Evolutionary conservation across 2,888 invertebrate species (phyloP).

Genomic region (Sceliomorpha sp.): DNA sequence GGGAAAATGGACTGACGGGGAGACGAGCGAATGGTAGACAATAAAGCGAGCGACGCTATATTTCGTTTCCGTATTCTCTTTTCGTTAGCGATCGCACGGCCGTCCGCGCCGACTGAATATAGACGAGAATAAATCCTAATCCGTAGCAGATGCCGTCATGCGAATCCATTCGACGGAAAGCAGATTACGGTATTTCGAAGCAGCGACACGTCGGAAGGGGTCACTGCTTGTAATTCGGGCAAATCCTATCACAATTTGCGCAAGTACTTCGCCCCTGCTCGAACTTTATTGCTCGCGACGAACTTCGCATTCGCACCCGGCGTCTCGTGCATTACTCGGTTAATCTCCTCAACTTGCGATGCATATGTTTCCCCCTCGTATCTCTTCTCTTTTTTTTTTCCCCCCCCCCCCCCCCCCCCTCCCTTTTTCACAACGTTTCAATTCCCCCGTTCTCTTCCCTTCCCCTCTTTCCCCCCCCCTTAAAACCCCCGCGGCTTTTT

Average conservation of each 20-base stretch:
- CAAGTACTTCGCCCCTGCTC: background rate
- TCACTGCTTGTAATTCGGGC: conserved; percentile 32
- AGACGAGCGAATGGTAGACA: conserved; percentile 11
- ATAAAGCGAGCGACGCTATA: conserved; percentile 17
- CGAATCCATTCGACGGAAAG: conserved; percentile 35
- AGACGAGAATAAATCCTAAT: conserved; percentile 35
- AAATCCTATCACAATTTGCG: conserved; percentile 26
- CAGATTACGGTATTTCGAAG: conserved; percentile 38
- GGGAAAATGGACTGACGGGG: background rate
- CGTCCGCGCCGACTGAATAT: conserved; percentile 20
- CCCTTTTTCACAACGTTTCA: too few species aligned
- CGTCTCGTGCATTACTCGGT: background rate
- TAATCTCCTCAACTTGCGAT: background rate
- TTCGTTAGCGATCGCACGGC: conserved; percentile 30
- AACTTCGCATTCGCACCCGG: background rate
- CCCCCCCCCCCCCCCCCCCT: too few species aligned
- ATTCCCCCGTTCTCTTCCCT: too few species aligned
- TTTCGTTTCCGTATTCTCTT: conserved; percentile 37
- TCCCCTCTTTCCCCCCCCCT: too few species aligned
- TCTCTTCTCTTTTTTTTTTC: too few species aligned
- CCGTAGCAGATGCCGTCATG: conserved; percentile 40
- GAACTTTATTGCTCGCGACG: conserved; percentile 1
- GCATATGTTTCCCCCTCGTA: too few species aligned
- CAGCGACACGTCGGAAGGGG: conserved; percentile 28
- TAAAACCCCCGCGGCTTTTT: too few species aligned